phyloP scores from a whole-genome alignment of 2,113 vertebrate genomes.

The Pachypanchax playfairii region DNA sequence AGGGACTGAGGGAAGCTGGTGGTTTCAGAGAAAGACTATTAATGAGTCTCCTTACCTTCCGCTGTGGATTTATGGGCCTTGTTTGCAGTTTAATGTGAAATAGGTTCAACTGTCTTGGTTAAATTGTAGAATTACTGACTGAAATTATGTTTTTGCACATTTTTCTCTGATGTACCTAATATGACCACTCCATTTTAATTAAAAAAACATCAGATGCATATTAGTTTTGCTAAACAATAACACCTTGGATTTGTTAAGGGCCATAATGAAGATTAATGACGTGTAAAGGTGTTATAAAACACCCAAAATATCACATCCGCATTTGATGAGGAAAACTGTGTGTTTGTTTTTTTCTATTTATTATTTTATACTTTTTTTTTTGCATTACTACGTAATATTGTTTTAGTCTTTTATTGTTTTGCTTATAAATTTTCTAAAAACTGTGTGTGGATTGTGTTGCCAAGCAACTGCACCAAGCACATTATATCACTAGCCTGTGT shows the following conservation, averaged over 20 bases:
- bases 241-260: conserved; percentile 16
- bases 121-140: conserved; percentile 40
- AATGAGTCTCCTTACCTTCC: conserved; percentile 64
- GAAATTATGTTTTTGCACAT: conserved; percentile 55
- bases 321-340: conserved; percentile 30
- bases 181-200: conserved; percentile 26
- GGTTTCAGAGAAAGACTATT: conserved; percentile 58
- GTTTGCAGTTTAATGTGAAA: conserved; percentile 46
- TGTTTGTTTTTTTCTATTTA: conserved; percentile 73
- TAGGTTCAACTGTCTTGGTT: conserved; percentile 46
- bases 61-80: conserved; percentile 58
- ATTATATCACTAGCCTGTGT: conserved; percentile 73
- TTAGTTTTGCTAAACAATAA: conserved; percentile 22
- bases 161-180: conserved; percentile 44
- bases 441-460: conserved; percentile 70
- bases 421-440: conserved; percentile 65
- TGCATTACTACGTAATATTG: conserved; percentile 70
- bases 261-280: conserved; percentile 44
- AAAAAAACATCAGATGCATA: conserved; percentile 29
- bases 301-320: conserved; percentile 44
- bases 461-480: conserved; percentile 74
- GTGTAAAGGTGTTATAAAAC: conserved; percentile 51
- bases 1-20: conserved; percentile 16
- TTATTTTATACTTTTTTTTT: conserved; percentile 75
- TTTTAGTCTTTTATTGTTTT: conserved; percentile 44